A percentile compares a stretch with the other conserved stretches of the same genome.
phyloP scores from a whole-genome alignment of 2,888 invertebrate genomes.

The Pyrgus malvae region DNA sequence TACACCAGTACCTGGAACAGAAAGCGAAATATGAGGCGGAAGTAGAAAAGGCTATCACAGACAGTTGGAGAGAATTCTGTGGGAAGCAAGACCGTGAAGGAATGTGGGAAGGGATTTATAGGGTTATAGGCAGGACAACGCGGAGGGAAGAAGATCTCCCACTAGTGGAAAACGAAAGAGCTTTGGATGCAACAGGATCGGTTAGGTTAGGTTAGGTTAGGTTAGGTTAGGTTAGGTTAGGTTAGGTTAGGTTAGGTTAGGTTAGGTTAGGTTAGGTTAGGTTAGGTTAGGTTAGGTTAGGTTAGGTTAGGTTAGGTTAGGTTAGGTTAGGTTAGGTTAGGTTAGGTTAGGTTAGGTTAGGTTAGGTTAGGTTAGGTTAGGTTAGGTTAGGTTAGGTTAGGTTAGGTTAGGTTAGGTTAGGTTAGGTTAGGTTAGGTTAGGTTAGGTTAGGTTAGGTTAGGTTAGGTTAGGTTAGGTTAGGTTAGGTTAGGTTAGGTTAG shows the following conservation, averaged over 20 bases:
- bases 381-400: constrained; percentile 8
- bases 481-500: constrained; percentile 19
- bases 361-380: constrained; percentile 2
- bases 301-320: neutral
- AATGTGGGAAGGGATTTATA: too few relatives aligned
- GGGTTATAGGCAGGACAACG: too few relatives aligned
- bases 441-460: neutral
- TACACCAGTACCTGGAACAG: too few relatives aligned
- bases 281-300: neutral
- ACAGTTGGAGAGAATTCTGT: too few relatives aligned
- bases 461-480: neutral
- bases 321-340: constrained; percentile 9
- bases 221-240: constrained; percentile 21
- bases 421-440: neutral
- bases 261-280: constrained; percentile 1
- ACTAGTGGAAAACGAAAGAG: too few relatives aligned
- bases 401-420: constrained; percentile 3
- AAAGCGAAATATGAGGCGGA: too few relatives aligned
- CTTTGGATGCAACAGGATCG: too few relatives aligned
- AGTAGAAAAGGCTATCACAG: too few relatives aligned
- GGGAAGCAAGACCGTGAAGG: too few relatives aligned
- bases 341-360: constrained; percentile 9
- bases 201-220: constrained; percentile 17
- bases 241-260: neutral
- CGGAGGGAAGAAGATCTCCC: too few relatives aligned